These are phyloP conservation scores for Henricia sp. DNA, from an alignment of 53 echinoderm and acorn worm genomes.

Conservation along the genomic window DNA sequence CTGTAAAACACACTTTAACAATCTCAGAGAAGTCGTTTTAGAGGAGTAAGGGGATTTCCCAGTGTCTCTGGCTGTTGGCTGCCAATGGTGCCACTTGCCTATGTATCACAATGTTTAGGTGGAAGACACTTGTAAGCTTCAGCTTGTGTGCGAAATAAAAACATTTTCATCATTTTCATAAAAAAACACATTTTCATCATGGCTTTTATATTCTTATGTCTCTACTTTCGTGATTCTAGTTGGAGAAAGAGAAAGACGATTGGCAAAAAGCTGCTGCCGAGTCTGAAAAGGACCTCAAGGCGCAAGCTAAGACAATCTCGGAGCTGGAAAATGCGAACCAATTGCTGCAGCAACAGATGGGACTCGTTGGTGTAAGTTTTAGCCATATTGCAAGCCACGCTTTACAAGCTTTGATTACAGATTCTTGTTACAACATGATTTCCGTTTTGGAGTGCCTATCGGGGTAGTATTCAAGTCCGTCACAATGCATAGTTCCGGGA, in stretches of 20 bases:
- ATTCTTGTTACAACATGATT: background rate
- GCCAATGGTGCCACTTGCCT: no score
- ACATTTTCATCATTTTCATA: background rate
- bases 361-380: conserved; percentile 25
- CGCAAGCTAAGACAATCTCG: background rate
- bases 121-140: no score
- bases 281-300: background rate
- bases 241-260: conserved; percentile 3
- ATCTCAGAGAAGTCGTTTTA: no score
- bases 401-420: background rate
- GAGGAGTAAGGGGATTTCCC: no score
- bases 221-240: conserved; percentile 9
- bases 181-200: background rate
- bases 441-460: no score
- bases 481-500: no score
- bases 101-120: no score
- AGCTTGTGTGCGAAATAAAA: background rate
- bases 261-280: background rate
- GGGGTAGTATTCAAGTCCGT: no score
- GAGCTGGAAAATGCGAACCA: conserved; percentile 39
- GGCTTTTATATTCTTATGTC: background rate
- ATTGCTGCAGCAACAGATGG: conserved; percentile 27
- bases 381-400: background rate
- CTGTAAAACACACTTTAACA: no score
- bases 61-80: no score